Percentiles rank a stretch among this genome's conserved stretches.
Conservation (phyloP, 2,888 invertebrate species). For the Oscheius myriophilus region DNA sequence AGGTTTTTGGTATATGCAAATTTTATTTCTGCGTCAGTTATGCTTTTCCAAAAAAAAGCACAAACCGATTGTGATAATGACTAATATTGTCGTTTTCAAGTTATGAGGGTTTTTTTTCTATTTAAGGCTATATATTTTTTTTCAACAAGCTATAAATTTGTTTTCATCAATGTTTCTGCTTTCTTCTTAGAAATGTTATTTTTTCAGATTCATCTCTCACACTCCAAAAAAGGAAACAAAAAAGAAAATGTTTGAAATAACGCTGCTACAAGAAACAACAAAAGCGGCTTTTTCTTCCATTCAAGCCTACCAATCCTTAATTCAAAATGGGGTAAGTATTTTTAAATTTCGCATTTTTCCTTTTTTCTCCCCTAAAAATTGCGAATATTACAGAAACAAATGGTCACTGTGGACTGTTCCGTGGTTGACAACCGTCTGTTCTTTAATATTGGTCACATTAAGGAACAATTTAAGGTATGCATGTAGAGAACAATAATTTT, state of each 20-base stretch:
- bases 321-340: slow-evolving; percentile 7
- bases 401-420: slow-evolving; percentile 14
- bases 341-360: background rate
- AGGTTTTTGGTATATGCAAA: no score
- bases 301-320: slow-evolving; percentile 35
- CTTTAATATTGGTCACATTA: slow-evolving; percentile 23
- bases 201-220: slow-evolving; percentile 36
- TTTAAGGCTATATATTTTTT: no score
- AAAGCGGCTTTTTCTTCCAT: slow-evolving; percentile 45
- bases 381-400: slow-evolving; percentile 2
- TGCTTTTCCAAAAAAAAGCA: no score
- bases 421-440: slow-evolving; percentile 14
- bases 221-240: slow-evolving; percentile 40
- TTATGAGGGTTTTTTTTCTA: no score
- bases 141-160: no score
- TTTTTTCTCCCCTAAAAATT: background rate
- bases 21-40: no score
- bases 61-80: no score
- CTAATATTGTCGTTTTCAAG: no score
- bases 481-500: background rate
- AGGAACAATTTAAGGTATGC: slow-evolving; percentile 19
- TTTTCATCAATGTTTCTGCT: no score
- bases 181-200: background rate
- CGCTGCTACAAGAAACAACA: slow-evolving; percentile 45
- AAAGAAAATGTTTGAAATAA: slow-evolving; percentile 42